Evolutionary conservation across 1,140 invertebrate species (phyloP).

Genomic region (Stegodyphus mimosarum): DNA sequence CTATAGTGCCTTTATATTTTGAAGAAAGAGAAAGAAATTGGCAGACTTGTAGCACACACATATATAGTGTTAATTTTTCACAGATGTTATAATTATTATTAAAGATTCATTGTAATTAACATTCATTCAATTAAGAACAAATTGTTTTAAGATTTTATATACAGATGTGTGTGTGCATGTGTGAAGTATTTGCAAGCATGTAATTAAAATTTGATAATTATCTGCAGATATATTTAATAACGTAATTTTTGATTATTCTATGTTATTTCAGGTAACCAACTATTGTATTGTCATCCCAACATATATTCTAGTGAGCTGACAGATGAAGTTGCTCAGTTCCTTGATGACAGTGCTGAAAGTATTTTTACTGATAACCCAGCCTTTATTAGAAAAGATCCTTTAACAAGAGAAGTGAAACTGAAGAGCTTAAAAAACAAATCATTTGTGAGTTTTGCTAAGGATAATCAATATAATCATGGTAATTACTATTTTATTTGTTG

Average conservation of each 20-base stretch:
- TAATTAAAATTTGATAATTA: background rate
- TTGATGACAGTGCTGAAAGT: slow-evolving; percentile 14
- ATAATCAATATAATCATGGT: slow-evolving; percentile 41
- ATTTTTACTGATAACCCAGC: slow-evolving; percentile 28
- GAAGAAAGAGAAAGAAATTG: too few relatives aligned
- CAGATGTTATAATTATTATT: too few relatives aligned
- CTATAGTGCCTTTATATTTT: too few relatives aligned
- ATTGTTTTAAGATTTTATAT: too few relatives aligned
- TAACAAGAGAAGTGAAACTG: background rate
- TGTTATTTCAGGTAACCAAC: slow-evolving; percentile 36
- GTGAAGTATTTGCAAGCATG: too few relatives aligned
- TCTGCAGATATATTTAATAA: background rate
- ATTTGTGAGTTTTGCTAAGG: slow-evolving; percentile 49
- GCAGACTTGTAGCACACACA: too few relatives aligned
- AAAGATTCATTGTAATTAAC: too few relatives aligned
- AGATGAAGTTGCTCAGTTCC: background rate
- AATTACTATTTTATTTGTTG: slow-evolving; percentile 4
- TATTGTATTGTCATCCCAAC: slow-evolving; percentile 8
- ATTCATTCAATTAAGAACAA: too few relatives aligned
- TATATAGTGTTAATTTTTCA: too few relatives aligned
- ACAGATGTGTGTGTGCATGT: too few relatives aligned
- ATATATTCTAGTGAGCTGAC: slow-evolving; percentile 28
- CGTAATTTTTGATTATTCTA: background rate
- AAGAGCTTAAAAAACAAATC: background rate
- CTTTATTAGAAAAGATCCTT: slow-evolving; percentile 31